These are phyloP conservation scores for Melanerpes aurifrons DNA, from an alignment of 2,113 vertebrate species.

Conservation along the genomic window DNA sequence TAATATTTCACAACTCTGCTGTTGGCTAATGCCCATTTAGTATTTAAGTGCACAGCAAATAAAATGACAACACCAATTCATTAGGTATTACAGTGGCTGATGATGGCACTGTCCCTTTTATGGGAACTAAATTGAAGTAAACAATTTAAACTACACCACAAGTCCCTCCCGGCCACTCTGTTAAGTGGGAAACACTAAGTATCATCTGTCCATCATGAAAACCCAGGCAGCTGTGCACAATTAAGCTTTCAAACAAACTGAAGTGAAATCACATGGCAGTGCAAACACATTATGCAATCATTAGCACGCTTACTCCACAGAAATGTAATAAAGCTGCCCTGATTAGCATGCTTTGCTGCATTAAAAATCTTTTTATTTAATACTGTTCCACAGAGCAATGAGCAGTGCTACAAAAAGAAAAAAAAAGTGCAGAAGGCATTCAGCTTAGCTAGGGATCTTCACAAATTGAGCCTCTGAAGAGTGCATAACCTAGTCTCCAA, in stretches of 20 bases:
- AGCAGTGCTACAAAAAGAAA: not conserved
- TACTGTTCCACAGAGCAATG: not conserved
- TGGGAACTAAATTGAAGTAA: not conserved
- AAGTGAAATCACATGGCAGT: conserved; percentile 38
- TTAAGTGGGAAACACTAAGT: not conserved
- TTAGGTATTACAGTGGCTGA: not conserved
- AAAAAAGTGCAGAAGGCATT: not conserved
- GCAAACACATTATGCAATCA: conserved; percentile 60
- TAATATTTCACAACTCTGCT: not conserved
- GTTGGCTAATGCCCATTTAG: not conserved
- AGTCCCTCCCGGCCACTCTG: not conserved
- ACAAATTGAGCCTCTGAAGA: not conserved
- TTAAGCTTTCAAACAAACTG: conserved; percentile 30
- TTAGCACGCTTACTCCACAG: conserved; percentile 35
- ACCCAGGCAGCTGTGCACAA: conserved; percentile 48
- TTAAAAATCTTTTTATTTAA: conserved; percentile 9
- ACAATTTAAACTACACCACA: not conserved
- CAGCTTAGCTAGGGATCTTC: not conserved
- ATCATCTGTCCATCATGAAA: conserved; percentile 36
- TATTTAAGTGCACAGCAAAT: not conserved
- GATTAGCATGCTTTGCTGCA: conserved; percentile 28
- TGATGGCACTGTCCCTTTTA: not conserved
- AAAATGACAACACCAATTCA: not conserved
- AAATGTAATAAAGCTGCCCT: conserved; percentile 34
- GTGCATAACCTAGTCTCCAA: not conserved